These are phyloP conservation scores for Elaphurus davidianus DNA, from an alignment of 2,113 vertebrate genomes.

Conservation along the genomic window DNA sequence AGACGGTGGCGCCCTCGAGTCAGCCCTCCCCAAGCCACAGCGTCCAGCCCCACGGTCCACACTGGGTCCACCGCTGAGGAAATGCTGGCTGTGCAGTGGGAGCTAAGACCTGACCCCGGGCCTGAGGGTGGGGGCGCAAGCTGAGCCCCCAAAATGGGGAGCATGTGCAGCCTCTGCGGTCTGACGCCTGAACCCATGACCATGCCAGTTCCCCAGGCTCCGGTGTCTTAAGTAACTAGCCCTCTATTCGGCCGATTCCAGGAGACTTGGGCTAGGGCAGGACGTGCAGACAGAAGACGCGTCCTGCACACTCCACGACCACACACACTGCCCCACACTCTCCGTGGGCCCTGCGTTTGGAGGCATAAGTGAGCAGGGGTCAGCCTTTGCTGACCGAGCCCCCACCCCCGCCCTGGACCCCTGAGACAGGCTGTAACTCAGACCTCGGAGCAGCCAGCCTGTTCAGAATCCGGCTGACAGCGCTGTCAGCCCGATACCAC, in stretches of 20 bases:
- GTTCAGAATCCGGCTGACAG: too few relatives aligned
- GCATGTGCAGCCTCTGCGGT: background rate
- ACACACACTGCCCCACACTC: background rate
- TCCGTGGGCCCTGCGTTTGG: too few relatives aligned
- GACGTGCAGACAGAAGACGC: background rate
- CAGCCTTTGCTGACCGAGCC: background rate
- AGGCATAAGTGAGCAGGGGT: background rate
- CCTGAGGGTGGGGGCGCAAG: fast-evolving
- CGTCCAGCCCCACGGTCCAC: too few relatives aligned
- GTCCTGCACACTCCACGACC: fast-evolving
- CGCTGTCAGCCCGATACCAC: too few relatives aligned
- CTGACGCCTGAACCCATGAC: background rate
- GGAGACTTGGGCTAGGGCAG: background rate
- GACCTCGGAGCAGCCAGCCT: too few relatives aligned
- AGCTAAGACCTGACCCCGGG: background rate
- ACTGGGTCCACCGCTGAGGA: background rate
- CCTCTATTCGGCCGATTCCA: background rate
- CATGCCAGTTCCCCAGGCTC: background rate
- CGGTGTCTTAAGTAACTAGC: background rate
- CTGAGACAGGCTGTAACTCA: too few relatives aligned
- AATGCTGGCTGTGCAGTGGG: fast-evolving
- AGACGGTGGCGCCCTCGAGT: fast-evolving
- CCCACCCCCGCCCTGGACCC: background rate
- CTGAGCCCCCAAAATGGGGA: background rate
- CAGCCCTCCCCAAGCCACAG: background rate